These are phyloP conservation scores for Siderastrea radians DNA, from an alignment of 92 coral and sea anemone genomes.

Conservation along the genomic window DNA sequence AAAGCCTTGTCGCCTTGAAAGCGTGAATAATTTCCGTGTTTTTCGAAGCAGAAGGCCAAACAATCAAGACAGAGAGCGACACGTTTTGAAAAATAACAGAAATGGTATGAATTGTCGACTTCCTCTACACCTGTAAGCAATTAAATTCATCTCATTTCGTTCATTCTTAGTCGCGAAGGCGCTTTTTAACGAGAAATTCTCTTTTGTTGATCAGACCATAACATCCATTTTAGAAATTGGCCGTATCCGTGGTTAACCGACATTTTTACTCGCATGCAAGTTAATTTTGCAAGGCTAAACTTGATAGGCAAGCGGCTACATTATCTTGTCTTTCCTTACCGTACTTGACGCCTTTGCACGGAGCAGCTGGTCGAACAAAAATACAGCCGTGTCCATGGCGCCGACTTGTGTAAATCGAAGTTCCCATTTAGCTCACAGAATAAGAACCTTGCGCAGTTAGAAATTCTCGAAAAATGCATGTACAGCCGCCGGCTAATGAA, in stretches of 20 bases:
- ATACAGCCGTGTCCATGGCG: neutral
- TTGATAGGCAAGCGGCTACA: neutral
- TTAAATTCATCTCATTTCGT: conserved; percentile 17
- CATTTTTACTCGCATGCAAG: neutral
- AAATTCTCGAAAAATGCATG: neutral
- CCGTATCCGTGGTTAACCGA: conserved; percentile 26
- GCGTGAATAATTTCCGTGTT: neutral
- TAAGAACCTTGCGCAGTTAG: neutral
- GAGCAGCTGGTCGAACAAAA: conserved; percentile 20
- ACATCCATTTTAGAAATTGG: neutral
- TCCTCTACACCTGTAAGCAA: conserved; percentile 32
- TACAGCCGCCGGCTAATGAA: neutral
- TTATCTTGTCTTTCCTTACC: conserved; percentile 19
- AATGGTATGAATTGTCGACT: conserved; percentile 1
- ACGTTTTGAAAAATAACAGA: conserved; percentile 5
- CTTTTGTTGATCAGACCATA: neutral
- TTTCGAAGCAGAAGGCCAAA: conserved; percentile 15
- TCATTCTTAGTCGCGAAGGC: conserved; percentile 4
- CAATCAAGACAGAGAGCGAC: neutral
- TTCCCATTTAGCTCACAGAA: conserved; percentile 14
- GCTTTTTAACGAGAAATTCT: neutral
- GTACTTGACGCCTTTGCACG: neutral
- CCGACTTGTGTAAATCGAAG: neutral
- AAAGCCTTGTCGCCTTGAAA: neutral
- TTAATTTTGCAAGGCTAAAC: neutral